Percentiles rank a stretch among this genome's conserved stretches.
These are phyloP conservation scores for Cercopithecus petaurista DNA, from an alignment of 2,797 vertebrate species.

Conservation along the genomic window DNA sequence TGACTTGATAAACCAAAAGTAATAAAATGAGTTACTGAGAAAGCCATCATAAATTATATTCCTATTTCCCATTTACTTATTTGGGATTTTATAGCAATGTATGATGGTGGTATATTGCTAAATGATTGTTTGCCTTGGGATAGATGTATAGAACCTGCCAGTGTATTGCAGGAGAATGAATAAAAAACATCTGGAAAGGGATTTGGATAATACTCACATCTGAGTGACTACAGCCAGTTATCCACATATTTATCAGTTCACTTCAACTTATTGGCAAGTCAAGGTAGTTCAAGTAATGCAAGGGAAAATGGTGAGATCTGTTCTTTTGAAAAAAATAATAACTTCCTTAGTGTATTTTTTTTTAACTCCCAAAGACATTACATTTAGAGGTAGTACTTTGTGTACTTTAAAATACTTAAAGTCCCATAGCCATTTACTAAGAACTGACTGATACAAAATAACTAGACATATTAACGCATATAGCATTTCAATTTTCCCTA, in stretches of 20 bases:
- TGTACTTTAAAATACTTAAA: constrained; percentile 9
- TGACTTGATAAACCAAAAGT: constrained; percentile 27
- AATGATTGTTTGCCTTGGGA: constrained; percentile 21
- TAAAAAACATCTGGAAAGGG: neutral
- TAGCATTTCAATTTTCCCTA: constrained; percentile 23
- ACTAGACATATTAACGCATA: constrained; percentile 48
- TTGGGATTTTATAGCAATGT: constrained; percentile 3
- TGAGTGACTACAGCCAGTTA: neutral
- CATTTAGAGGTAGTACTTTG: neutral
- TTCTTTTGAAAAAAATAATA: neutral
- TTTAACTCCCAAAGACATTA: neutral
- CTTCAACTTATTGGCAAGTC: constrained; percentile 16
- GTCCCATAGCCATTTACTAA: constrained; percentile 19
- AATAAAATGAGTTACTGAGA: neutral
- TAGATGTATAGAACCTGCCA: neutral
- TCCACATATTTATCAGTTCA: neutral
- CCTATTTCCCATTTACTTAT: neutral
- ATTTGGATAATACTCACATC: neutral
- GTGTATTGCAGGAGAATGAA: neutral
- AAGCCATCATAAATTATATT: constrained; percentile 21
- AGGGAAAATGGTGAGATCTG: neutral
- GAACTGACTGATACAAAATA: constrained; percentile 41
- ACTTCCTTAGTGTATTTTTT: neutral
- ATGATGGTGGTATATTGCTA: neutral
- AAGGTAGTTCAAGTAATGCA: constrained; percentile 43